Evolutionary conservation across 2,888 invertebrate species (phyloP).

Genomic region (Chrysotoxum bicinctum): DNA sequence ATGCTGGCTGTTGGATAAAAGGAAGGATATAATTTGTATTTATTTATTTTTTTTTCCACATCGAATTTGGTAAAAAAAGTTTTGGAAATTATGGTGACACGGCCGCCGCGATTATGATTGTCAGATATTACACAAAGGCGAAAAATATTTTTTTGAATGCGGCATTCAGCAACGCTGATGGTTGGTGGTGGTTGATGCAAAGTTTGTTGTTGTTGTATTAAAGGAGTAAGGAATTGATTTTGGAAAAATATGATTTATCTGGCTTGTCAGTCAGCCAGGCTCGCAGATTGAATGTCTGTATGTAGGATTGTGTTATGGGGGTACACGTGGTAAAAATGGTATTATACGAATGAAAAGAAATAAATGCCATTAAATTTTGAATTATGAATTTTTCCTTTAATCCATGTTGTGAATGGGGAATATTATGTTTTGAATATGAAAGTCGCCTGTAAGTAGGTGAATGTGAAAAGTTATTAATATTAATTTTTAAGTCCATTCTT

Average conservation of each 20-base stretch:
- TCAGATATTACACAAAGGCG: conserved; percentile 53
- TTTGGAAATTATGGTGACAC: neutral
- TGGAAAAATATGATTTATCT: conserved; percentile 49
- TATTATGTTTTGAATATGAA: conserved; percentile 4
- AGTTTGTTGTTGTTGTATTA: neutral
- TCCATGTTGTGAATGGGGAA: neutral
- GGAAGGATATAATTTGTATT: conserved; percentile 20
- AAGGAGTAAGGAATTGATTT: conserved; percentile 52
- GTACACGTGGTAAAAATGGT: neutral
- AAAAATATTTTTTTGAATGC: conserved; percentile 9
- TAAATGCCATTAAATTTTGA: conserved; percentile 33
- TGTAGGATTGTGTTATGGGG: neutral
- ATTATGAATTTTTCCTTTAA: conserved; percentile 22
- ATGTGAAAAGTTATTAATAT: neutral
- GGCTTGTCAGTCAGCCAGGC: conserved; percentile 38
- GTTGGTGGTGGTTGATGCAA: neutral
- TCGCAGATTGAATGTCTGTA: neutral
- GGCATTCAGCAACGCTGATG: neutral
- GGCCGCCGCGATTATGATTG: conserved; percentile 58
- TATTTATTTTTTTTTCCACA: neutral
- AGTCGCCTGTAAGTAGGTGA: neutral
- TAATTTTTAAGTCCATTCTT: neutral
- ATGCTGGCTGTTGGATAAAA: conserved; percentile 3
- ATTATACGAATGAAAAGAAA: conserved; percentile 14
- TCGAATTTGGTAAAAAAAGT: neutral